These are phyloP conservation scores for Apogon hyalosoma DNA, from an alignment of 2,797 vertebrate species.

Conservation along the genomic window DNA sequence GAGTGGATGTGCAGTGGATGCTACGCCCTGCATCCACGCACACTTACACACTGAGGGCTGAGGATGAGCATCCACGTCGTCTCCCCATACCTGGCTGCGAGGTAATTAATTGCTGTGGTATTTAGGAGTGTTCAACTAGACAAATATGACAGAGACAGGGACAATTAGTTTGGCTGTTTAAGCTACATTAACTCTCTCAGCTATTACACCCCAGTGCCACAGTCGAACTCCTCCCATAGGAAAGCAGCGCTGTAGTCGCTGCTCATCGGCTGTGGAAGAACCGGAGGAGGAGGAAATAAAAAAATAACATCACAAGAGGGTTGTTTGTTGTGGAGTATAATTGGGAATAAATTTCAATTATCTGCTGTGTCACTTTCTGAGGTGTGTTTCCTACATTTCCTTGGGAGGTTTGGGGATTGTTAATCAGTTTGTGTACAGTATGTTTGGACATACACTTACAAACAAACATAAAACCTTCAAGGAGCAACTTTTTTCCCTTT, in stretches of 20 bases:
- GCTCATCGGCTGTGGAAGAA: slow-evolving; percentile 85
- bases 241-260: slow-evolving; percentile 89
- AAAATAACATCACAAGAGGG: slow-evolving; percentile 80
- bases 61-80: slow-evolving; percentile 8
- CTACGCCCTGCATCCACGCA: slow-evolving; percentile 18
- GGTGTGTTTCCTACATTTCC: slow-evolving; percentile 79
- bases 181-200: slow-evolving; percentile 98
- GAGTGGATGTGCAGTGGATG: no score
- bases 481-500: no score
- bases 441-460: background rate
- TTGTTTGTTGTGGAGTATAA: slow-evolving; percentile 93
- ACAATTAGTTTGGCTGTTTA: slow-evolving; percentile 98
- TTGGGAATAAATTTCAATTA: slow-evolving; percentile 98
- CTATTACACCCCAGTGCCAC: slow-evolving; percentile 86
- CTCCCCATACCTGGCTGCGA: slow-evolving; percentile 91
- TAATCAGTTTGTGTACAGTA: slow-evolving; percentile 67
- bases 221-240: slow-evolving; percentile 58
- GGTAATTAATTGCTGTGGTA: slow-evolving; percentile 98
- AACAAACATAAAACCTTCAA: background rate
- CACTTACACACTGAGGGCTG: slow-evolving; percentile 24
- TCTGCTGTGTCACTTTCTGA: slow-evolving; percentile 91
- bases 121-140: slow-evolving; percentile 97
- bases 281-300: background rate
- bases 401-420: slow-evolving; percentile 57
- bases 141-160: slow-evolving; percentile 99